Evolutionary conservation across 2,888 invertebrate species (phyloP), one percentile per base, ranked within the genome.

Genomic region (Rhagium mordax): DNA sequence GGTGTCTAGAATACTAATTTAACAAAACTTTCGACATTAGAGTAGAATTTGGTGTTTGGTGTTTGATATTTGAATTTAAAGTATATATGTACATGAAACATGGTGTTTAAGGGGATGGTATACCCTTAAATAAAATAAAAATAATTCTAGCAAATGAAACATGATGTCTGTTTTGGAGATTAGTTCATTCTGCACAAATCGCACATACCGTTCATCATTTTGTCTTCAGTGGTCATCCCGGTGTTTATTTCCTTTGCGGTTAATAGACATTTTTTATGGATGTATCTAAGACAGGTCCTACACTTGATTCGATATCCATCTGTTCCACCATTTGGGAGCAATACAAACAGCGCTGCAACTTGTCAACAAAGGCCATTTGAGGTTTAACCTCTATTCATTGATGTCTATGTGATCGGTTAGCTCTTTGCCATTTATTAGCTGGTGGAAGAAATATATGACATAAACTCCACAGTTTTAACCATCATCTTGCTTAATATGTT

Each of bases 381-480:
- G n/a, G 24, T 24, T 1, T 13, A 13, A 1, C 24, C 59, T 60
- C 8, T 60, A 60, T 20, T 60, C 15, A 20, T 41, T 13, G 6
- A 60, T 41, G 41, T 60, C 41, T 5, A 60, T 60, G 6, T 41
- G 0, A 7, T 60, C 13, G 2, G 16, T 60, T 60, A 60, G 15
- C 7, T 18, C 8, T 60, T 21, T 60, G 8, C 15, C 15, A 2
- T 60, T 16, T 1, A n/a, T 15, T 18, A 60, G 8, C 15, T 60
- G 59, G n/a, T 29, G 8, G 29, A 60, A 60, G n/a, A 60, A 60
- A 1, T 60, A 20, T 20, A 47, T 60, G 3, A 41, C 10, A 41
- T 60, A 60, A 18, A 60, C 41, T 8, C 60, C 60, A 18, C 60
- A 60, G n/a, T 60, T 60, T 20, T 60, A 60, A 1, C 5, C 18